phyloP scores from a whole-genome alignment of 2,888 invertebrate genomes.

The Parnassius mnemosyne region DNA sequence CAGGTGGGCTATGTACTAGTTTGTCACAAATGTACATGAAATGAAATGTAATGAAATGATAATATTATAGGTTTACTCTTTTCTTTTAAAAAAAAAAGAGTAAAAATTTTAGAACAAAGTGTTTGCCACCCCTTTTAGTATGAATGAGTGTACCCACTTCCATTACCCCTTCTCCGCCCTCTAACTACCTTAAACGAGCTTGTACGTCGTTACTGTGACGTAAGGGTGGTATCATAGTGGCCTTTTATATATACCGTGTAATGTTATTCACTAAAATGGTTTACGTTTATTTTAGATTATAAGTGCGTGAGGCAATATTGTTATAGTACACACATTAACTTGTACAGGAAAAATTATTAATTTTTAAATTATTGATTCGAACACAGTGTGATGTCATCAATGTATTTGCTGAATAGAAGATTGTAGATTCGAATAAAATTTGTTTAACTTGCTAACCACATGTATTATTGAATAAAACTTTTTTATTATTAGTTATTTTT shows the following conservation, averaged over 20 bases:
- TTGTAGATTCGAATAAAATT: too few relatives aligned
- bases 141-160: conserved; percentile 12
- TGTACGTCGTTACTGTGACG: conserved; percentile 5
- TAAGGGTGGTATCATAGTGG: conserved; percentile 8
- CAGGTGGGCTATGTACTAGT: too few relatives aligned
- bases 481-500: too few relatives aligned
- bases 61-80: not conserved
- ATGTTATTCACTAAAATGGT: not conserved
- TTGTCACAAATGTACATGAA: too few relatives aligned
- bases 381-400: too few relatives aligned
- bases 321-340: not conserved
- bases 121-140: conserved; percentile 1
- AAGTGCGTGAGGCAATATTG: not conserved
- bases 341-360: too few relatives aligned
- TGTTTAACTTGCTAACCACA: too few relatives aligned
- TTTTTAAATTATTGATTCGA: too few relatives aligned
- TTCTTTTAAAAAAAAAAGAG: not conserved
- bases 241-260: conserved; percentile 5
- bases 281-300: not conserved
- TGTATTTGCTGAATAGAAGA: too few relatives aligned
- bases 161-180: conserved; percentile 10
- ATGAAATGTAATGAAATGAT: too few relatives aligned
- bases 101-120: not conserved
- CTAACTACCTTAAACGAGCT: not conserved
- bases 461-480: too few relatives aligned